phyloP scores from a whole-genome alignment of 2,797 vertebrate species.

The Molossus molossus region DNA sequence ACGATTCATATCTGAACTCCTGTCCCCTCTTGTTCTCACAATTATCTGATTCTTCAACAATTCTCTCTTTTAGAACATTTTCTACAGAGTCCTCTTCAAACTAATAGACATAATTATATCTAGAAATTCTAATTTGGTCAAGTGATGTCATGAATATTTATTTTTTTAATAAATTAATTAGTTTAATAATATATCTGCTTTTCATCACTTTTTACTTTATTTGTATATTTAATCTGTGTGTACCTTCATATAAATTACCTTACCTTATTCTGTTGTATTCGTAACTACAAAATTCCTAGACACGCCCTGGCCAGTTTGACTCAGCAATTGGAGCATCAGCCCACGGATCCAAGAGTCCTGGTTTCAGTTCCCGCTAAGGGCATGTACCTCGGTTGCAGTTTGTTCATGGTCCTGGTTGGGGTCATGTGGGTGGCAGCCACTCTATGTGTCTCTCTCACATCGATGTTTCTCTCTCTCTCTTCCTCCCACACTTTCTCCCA shows the following conservation, averaged over 20 bases:
- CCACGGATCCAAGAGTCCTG: too few species aligned
- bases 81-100: not conserved
- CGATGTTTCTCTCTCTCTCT: too few species aligned
- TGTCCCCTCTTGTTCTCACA: not conserved
- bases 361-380: too few species aligned
- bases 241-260: not conserved
- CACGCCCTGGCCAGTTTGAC: too few species aligned
- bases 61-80: constrained; percentile 22
- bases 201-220: not conserved
- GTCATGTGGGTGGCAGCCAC: too few species aligned
- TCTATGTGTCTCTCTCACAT: too few species aligned
- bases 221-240: not conserved
- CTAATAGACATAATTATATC: not conserved
- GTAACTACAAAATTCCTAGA: not conserved
- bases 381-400: too few species aligned
- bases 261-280: not conserved
- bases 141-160: constrained; percentile 47
- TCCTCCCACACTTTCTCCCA: too few species aligned
- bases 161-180: not conserved
- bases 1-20: not conserved
- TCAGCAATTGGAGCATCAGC: too few species aligned
- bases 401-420: too few species aligned
- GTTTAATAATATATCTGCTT: not conserved
- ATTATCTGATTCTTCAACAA: constrained; percentile 41
- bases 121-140: constrained; percentile 26